phyloP scores from a whole-genome alignment of 2,888 invertebrate species.

The Congeria kusceri region DNA sequence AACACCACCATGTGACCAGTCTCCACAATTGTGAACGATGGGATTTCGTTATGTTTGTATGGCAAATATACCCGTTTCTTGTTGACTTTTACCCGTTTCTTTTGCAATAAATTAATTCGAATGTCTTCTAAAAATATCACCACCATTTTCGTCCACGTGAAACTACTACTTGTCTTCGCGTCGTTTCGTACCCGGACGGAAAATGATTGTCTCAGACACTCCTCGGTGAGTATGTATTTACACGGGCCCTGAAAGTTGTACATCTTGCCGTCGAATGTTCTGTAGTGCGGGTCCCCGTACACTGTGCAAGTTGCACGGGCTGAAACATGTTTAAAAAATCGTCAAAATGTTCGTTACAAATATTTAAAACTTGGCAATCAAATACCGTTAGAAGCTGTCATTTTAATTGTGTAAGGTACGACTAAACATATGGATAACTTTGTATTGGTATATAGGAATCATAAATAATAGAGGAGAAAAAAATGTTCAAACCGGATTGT shows the following conservation, averaged over 20 bases:
- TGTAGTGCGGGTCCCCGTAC: conserved; percentile 97
- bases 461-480: no score
- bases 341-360: no score
- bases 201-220: conserved; percentile 90
- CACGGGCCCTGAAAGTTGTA: conserved; percentile 96
- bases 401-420: no score
- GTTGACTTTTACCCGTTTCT: conserved; percentile 93
- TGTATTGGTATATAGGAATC: no score
- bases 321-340: no score
- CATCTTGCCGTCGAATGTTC: conserved; percentile 97
- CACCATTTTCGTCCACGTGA: conserved; percentile 96
- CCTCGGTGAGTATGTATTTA: conserved; percentile 92
- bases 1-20: conserved; percentile 85
- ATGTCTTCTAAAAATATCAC: conserved; percentile 87
- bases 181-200: conserved; percentile 96
- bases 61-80: conserved; percentile 91
- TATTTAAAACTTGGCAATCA: no score
- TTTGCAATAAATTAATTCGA: conserved; percentile 90
- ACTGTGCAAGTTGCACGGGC: conserved; percentile 96
- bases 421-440: no score
- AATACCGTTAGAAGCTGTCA: no score
- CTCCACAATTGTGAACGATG: conserved; percentile 87
- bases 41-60: conserved; percentile 86
- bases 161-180: conserved; percentile 91
- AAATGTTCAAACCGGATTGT: no score